Conservation (phyloP, 1,140 invertebrate species). For the Danaus plexippus region DNA sequence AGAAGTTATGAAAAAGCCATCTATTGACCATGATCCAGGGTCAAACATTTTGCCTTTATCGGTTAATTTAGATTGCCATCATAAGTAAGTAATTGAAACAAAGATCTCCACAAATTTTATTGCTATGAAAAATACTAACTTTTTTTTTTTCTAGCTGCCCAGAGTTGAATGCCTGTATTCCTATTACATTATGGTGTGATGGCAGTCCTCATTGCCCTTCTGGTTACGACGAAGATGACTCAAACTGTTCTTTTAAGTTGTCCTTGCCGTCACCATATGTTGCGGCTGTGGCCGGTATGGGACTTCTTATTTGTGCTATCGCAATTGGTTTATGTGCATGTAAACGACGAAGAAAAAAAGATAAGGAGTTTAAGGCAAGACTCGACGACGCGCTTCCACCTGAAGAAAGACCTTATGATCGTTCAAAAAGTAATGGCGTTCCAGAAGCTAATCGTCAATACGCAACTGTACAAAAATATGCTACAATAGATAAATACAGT, state of each 20-base stretch:
- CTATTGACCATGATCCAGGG: slow-evolving; percentile 68
- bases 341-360: slow-evolving; percentile 73
- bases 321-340: slow-evolving; percentile 69
- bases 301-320: slow-evolving; percentile 77
- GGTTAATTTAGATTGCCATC: slow-evolving; percentile 77
- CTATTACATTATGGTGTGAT: slow-evolving; percentile 88
- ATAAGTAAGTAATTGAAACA: slow-evolving; percentile 72
- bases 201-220: slow-evolving; percentile 87
- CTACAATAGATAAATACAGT: slow-evolving; percentile 70
- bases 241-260: slow-evolving; percentile 81
- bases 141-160: slow-evolving; percentile 76
- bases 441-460: slow-evolving; percentile 66
- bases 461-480: slow-evolving; percentile 68
- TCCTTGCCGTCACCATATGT: slow-evolving; percentile 78
- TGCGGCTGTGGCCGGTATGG: slow-evolving; percentile 74
- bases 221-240: slow-evolving; percentile 84
- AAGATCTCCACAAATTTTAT: neutral
- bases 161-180: slow-evolving; percentile 91
- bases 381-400: slow-evolving; percentile 63
- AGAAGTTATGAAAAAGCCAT: slow-evolving; percentile 81
- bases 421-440: slow-evolving; percentile 71
- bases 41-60: slow-evolving; percentile 74
- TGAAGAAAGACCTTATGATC: slow-evolving; percentile 74
- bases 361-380: slow-evolving; percentile 74
- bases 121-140: neutral